Evolutionary conservation across 1,140 invertebrate genomes (phyloP).

Genomic region (Belonocnema kinseyi): DNA sequence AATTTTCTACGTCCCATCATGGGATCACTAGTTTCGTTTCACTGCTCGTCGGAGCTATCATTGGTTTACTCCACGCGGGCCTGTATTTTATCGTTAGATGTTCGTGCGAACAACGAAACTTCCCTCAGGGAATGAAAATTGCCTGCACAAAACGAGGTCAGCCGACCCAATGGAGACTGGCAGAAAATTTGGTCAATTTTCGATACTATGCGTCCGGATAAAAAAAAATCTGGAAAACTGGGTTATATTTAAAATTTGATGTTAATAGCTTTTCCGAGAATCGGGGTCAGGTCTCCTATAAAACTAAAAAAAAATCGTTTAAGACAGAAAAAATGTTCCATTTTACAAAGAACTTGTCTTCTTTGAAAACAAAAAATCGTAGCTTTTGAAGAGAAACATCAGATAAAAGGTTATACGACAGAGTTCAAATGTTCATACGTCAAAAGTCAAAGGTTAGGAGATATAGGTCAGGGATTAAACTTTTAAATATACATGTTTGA

Average conservation of each 20-base stretch:
- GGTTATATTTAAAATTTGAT: background rate
- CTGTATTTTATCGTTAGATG: constrained; percentile 43
- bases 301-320: too few relatives aligned
- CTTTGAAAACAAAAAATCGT: too few relatives aligned
- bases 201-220: constrained; percentile 34
- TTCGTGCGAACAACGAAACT: constrained; percentile 30
- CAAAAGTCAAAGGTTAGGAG: too few relatives aligned
- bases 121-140: constrained; percentile 45
- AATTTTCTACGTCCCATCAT: constrained; percentile 14
- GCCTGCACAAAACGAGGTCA: constrained; percentile 51
- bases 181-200: constrained; percentile 48
- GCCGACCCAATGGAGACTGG: constrained; percentile 53
- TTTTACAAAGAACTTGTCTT: too few relatives aligned
- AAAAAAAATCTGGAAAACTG: constrained; percentile 15
- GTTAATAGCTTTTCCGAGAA: background rate
- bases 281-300: too few relatives aligned
- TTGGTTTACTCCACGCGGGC: constrained; percentile 37
- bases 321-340: too few relatives aligned
- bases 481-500: too few relatives aligned
- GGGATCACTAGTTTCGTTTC: constrained; percentile 7
- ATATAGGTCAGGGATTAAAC: too few relatives aligned
- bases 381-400: too few relatives aligned
- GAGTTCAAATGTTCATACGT: too few relatives aligned
- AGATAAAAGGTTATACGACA: too few relatives aligned
- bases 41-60: constrained; percentile 35